Evolutionary conservation across 2,888 invertebrate genomes (phyloP).

Genomic region (Dysmachus trigonus): DNA sequence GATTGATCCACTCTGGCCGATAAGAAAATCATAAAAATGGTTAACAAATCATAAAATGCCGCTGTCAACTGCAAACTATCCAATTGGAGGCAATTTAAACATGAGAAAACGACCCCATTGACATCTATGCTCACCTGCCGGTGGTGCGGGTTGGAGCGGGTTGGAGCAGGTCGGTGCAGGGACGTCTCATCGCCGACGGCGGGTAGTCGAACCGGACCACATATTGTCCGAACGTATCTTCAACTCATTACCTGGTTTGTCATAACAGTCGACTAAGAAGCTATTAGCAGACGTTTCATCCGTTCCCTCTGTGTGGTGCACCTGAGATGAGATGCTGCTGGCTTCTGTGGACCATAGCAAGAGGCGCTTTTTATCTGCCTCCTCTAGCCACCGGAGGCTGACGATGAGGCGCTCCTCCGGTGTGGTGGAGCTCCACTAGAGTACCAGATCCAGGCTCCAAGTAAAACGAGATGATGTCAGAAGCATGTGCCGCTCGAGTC

Average conservation of each 20-base stretch:
- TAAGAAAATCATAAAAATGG: not conserved
- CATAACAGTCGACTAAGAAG: slow-evolving; percentile 26
- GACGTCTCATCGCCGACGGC: not conserved
- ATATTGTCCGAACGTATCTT: slow-evolving; percentile 11
- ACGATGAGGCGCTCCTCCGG: not conserved
- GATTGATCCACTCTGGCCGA: not conserved
- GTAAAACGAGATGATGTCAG: slow-evolving; percentile 23
- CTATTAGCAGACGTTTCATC: slow-evolving; percentile 20
- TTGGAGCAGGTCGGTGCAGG: not conserved
- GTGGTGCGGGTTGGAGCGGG: not conserved
- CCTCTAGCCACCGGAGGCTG: not conserved
- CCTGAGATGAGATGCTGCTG: not conserved
- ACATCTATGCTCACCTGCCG: slow-evolving; percentile 34
- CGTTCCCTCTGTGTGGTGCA: not conserved
- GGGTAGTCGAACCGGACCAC: not conserved
- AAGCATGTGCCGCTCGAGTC: slow-evolving; percentile 35
- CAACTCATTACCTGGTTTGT: slow-evolving; percentile 23
- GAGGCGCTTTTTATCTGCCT: not conserved
- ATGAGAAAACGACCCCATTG: not conserved
- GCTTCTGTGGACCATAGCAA: not conserved
- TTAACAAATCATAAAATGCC: not conserved
- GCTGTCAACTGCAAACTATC: slow-evolving; percentile 7
- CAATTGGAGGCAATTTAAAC: slow-evolving; percentile 1
- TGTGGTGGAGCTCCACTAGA: no score
- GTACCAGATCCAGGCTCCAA: not conserved